phyloP scores from a whole-genome alignment of 2,888 invertebrate genomes.

The Hydrotaea diabolus region DNA sequence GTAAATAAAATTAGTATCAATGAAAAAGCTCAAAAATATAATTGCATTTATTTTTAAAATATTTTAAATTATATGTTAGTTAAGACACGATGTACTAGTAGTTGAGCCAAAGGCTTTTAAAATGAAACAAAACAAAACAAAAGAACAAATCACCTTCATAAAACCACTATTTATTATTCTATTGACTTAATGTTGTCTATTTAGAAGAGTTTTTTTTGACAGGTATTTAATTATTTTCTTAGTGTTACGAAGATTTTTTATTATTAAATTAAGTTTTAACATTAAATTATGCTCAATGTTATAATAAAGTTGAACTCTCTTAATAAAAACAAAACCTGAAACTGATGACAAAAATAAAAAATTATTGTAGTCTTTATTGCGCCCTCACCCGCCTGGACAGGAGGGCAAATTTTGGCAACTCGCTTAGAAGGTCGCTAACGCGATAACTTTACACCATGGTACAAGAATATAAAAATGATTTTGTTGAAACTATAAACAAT shows the following conservation, averaged over 20 bases:
- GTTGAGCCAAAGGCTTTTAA: conserved; percentile 36
- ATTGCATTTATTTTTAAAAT: conserved; percentile 63
- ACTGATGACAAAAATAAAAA: no score
- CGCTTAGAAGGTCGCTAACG: no score
- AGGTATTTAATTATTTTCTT: conserved; percentile 11
- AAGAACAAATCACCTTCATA: conserved; percentile 1
- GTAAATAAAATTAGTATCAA: conserved; percentile 36
- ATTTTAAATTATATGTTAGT: conserved; percentile 50
- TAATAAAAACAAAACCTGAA: conserved; percentile 9
- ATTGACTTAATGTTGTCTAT: conserved; percentile 41
- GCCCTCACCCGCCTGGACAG: no score
- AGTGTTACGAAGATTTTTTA: conserved; percentile 12
- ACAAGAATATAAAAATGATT: no score
- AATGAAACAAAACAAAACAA: conserved; percentile 9
- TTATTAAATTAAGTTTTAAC: conserved; percentile 23
- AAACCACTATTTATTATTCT: background rate
- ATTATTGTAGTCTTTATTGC: background rate
- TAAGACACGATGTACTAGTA: conserved; percentile 30
- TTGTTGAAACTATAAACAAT: no score
- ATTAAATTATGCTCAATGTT: conserved; percentile 43
- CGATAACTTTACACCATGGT: no score
- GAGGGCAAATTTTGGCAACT: no score
- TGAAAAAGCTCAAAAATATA: conserved; percentile 50
- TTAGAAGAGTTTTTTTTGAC: conserved; percentile 30
- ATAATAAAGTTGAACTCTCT: conserved; percentile 16